These are phyloP conservation scores for Helarctos malayanus DNA, from an alignment of 2,797 vertebrate species.

Conservation along the genomic window DNA sequence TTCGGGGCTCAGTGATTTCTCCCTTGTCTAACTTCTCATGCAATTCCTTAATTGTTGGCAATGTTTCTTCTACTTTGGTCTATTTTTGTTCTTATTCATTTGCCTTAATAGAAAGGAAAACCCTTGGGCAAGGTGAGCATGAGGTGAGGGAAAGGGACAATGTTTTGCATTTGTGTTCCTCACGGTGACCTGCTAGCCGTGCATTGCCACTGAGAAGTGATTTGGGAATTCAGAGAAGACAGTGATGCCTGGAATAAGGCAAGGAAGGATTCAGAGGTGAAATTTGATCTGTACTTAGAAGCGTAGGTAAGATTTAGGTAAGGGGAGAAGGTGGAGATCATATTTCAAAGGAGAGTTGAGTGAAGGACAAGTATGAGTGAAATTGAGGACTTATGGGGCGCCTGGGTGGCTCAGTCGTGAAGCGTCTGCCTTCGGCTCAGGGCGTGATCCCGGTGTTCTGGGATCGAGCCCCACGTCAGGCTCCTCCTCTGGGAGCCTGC, in stretches of 20 bases:
- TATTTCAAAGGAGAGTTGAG: slow-evolving; percentile 58
- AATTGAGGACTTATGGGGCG: slow-evolving; percentile 16
- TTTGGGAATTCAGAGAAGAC: slow-evolving; percentile 57
- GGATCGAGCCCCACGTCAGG: too few relatives aligned
- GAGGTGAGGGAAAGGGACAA: neutral
- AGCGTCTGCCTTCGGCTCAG: too few relatives aligned
- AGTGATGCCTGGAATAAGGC: neutral
- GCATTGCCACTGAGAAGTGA: neutral
- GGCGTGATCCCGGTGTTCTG: too few relatives aligned
- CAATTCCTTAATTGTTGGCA: neutral
- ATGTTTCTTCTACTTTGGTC: neutral
- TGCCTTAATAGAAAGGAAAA: neutral
- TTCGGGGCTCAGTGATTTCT: slow-evolving; percentile 32
- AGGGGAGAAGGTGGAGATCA: slow-evolving; percentile 33
- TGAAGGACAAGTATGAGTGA: neutral
- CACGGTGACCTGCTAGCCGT: neutral
- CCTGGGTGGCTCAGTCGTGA: too few relatives aligned
- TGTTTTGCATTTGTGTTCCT: slow-evolving; percentile 9
- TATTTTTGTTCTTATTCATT: slow-evolving; percentile 45
- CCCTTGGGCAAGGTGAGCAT: neutral
- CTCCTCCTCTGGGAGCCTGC: too few relatives aligned
- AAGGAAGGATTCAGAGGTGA: slow-evolving; percentile 24
- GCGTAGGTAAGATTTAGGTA: slow-evolving; percentile 5
- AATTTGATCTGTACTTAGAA: slow-evolving; percentile 56
- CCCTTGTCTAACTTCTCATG: slow-evolving; percentile 8